Evolutionary conservation across 2,113 vertebrate species (phyloP).

Genomic region (Malurus cyaneus): DNA sequence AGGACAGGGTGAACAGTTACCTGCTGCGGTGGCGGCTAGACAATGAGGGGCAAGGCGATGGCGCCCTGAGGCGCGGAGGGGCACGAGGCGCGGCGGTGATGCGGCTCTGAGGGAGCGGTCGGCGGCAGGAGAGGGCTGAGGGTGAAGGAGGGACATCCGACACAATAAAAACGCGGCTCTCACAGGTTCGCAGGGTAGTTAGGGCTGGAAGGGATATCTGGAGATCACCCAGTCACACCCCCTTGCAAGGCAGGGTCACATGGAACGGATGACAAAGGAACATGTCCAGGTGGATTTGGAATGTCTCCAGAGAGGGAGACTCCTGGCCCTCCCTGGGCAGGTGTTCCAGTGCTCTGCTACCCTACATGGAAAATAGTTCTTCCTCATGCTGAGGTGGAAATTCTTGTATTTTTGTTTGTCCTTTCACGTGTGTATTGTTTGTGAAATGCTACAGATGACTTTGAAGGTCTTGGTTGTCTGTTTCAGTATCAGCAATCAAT

Average conservation of each 20-base stretch:
- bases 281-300: accelerated
- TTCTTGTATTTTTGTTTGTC: not conserved
- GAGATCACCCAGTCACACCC: not conserved
- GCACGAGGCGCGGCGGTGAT: accelerated
- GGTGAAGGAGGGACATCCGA: no score
- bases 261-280: not conserved
- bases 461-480: not conserved
- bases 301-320: no score
- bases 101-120: accelerated
- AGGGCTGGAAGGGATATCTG: no score
- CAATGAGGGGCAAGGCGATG: accelerated
- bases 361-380: not conserved
- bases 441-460: not conserved
- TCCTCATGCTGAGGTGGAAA: not conserved
- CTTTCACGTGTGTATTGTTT: accelerated
- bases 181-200: no score
- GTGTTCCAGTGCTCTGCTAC: not conserved
- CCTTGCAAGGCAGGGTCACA: no score
- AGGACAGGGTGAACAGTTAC: no score
- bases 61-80: accelerated
- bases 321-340: not conserved
- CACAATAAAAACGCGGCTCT: accelerated
- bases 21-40: accelerated
- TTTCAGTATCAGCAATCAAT: not conserved
- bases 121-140: accelerated